A percentile compares a stretch with the other conserved stretches of the same genome.
Evolutionary conservation across 2,888 invertebrate species (phyloP).

Genomic region (Tiliacea aurago): DNA sequence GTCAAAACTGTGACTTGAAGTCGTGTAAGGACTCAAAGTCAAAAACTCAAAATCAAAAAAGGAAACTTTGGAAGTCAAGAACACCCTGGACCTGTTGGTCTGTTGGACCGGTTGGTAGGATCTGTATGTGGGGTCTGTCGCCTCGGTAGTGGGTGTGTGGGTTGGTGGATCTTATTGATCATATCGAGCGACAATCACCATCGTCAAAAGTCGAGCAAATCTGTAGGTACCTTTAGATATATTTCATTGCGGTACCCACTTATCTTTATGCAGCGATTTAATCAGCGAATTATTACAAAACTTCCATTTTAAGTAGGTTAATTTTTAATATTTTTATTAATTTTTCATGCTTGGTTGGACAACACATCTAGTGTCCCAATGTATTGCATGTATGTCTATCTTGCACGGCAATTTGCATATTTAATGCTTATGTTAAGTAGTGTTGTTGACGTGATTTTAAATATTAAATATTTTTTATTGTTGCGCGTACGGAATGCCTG

Average conservation of each 20-base stretch:
- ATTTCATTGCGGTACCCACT: not conserved
- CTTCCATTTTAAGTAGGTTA: constrained; percentile 26
- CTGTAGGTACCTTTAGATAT: not conserved
- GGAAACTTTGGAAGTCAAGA: too few relatives aligned
- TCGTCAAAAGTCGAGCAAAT: too few relatives aligned
- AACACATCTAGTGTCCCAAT: not conserved
- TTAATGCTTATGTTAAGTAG: not conserved
- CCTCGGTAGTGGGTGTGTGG: too few relatives aligned
- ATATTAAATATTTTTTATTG: not conserved
- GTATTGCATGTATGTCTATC: not conserved
- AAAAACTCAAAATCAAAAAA: too few relatives aligned
- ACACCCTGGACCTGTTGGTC: too few relatives aligned
- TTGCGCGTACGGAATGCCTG: too few relatives aligned
- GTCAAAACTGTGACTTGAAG: too few relatives aligned
- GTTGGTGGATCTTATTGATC: too few relatives aligned
- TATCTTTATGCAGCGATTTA: constrained; percentile 2
- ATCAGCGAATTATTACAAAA: constrained; percentile 30
- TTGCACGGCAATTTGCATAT: not conserved
- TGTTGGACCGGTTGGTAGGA: too few relatives aligned
- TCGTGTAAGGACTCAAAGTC: too few relatives aligned
- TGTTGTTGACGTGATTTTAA: not conserved
- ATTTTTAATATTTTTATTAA: constrained; percentile 9
- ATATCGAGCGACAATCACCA: too few relatives aligned
- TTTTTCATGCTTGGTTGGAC: constrained; percentile 38
- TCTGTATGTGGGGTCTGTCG: too few relatives aligned